Conservation (phyloP, 2,797 vertebrate species). For the Gadopsis marmoratus region DNA sequence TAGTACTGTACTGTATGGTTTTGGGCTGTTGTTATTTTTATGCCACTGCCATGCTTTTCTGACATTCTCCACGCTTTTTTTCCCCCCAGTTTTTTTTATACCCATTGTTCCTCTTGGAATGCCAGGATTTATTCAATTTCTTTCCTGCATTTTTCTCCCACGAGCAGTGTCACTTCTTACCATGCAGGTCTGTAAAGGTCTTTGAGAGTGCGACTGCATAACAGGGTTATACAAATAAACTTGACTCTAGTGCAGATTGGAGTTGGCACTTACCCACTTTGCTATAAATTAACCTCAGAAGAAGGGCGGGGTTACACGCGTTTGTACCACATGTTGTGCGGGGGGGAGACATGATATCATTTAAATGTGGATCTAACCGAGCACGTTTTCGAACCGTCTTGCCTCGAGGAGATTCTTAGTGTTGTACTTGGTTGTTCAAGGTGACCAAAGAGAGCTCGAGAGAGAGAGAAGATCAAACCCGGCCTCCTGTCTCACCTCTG, state of each 20-base stretch:
- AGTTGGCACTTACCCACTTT: background rate
- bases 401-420: background rate
- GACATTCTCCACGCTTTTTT: background rate
- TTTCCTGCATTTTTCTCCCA: background rate
- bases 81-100: background rate
- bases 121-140: background rate
- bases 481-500: background rate
- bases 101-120: background rate
- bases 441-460: background rate
- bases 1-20: too few relatives aligned
- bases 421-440: background rate
- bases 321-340: background rate
- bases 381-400: background rate
- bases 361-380: background rate
- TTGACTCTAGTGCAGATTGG: background rate
- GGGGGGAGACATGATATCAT: background rate
- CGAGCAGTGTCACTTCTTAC: background rate
- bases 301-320: background rate
- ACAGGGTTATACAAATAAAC: background rate
- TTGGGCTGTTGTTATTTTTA: background rate
- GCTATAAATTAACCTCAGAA: background rate
- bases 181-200: background rate
- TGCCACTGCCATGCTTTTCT: background rate
- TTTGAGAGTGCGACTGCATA: background rate
- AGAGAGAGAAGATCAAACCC: background rate